Evolutionary conservation across 1,140 invertebrate genomes (phyloP).

Genomic region (Brachionus manjavacas): DNA sequence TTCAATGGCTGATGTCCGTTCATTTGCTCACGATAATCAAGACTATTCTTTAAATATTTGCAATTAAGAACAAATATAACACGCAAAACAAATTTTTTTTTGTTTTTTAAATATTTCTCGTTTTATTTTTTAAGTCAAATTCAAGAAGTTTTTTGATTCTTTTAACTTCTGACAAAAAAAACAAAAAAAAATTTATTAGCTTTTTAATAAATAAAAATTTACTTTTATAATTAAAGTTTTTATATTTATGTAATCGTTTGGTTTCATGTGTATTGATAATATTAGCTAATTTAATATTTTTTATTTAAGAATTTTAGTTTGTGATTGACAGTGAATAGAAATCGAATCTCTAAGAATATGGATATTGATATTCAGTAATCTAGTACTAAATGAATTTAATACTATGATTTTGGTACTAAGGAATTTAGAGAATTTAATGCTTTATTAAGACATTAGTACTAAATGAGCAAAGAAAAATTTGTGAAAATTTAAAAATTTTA

Average conservation of each 20-base stretch:
- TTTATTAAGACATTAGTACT: too few species aligned
- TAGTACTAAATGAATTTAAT: too few species aligned
- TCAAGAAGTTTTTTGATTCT: constrained; percentile 30
- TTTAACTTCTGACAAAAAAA: constrained; percentile 13
- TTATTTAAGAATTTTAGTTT: neutral
- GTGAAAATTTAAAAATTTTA: too few species aligned
- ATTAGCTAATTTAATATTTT: constrained; percentile 47
- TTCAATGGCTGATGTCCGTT: neutral
- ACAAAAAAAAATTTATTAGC: constrained; percentile 10
- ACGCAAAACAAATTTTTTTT: constrained; percentile 28
- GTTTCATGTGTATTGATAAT: constrained; percentile 56
- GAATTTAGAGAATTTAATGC: too few species aligned
- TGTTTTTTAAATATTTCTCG: neutral
- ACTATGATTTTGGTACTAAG: too few species aligned
- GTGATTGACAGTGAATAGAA: neutral
- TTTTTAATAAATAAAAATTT: constrained; percentile 43
- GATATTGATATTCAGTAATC: too few species aligned
- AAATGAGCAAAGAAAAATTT: too few species aligned
- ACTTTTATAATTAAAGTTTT: constrained; percentile 58
- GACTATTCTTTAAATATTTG: constrained; percentile 28
- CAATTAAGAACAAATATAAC: neutral
- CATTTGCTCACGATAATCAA: neutral
- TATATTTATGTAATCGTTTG: constrained; percentile 55
- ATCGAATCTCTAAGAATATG: neutral
- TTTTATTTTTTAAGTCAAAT: constrained; percentile 5